Evolutionary conservation across 2,888 invertebrate genomes (phyloP).

Genomic region (Troides helena): DNA sequence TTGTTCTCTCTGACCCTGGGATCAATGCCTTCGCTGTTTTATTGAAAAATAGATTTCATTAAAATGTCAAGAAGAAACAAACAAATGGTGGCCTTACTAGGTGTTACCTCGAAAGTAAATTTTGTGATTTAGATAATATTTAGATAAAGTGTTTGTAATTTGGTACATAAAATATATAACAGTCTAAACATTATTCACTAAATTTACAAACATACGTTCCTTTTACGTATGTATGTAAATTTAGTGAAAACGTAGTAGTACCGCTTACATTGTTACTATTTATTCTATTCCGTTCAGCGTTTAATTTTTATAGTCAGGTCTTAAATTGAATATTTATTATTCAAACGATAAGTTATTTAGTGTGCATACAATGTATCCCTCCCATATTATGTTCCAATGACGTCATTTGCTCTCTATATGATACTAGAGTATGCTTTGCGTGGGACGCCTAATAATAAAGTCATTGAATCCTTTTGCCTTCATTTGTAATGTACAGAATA

Average conservation of each 20-base stretch:
- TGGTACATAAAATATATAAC: not conserved
- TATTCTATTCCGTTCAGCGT: too few species aligned
- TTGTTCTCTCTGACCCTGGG: slow-evolving; percentile 22
- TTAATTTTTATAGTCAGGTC: not conserved
- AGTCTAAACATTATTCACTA: too few species aligned
- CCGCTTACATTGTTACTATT: too few species aligned
- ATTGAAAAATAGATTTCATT: slow-evolving; percentile 12
- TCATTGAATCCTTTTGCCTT: not conserved
- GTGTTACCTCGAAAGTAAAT: not conserved
- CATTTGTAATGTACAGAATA: not conserved
- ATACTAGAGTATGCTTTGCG: slow-evolving; percentile 6
- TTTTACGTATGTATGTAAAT: too few species aligned
- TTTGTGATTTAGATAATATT: not conserved
- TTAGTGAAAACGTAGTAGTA: too few species aligned
- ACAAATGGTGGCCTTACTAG: not conserved
- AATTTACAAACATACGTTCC: too few species aligned
- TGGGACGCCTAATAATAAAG: slow-evolving; percentile 1
- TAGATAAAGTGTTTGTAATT: not conserved
- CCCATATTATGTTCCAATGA: slow-evolving; percentile 4
- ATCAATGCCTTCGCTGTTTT: slow-evolving; percentile 20
- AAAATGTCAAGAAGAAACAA: slow-evolving; percentile 6
- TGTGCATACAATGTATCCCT: not conserved
- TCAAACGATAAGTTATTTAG: not conserved
- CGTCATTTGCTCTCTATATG: slow-evolving; percentile 9
- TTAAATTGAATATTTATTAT: not conserved